Base-by-base conservation (phyloP, 2,888 invertebrate species). In the Ormyrus rosae region DNA sequence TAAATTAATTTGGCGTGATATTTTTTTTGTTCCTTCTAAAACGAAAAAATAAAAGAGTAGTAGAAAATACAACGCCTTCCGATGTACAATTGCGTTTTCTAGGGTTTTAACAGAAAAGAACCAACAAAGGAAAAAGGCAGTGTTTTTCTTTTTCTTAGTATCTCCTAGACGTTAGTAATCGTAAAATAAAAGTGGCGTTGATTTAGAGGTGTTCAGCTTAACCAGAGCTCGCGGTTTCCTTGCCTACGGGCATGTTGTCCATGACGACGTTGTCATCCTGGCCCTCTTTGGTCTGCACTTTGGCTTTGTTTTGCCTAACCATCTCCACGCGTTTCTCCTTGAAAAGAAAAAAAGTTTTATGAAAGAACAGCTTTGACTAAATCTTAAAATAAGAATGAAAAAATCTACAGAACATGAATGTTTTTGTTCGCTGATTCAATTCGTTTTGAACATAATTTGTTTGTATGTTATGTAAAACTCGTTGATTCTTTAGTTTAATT, bases 251-350 rank as follows among this genome's bases (percentile, higher is more conserved):
- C 84, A 88, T 85, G 76, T 90, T 86, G 69, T 88, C 87, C 58
- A 87, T 87, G 19, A 84, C 34, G 34, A 34, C 85, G 81, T 88
- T 87, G 53, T 82, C 92, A 90, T 92, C 92, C 82, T 92, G 92
- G 86, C 94, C 93, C 0, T 73, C 85, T 76, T 81, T 78, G 76
- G 63, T 82, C 71, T 74, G 80, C 34, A 69, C 78, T 81, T 82
- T 78, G 77, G 94, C 95, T 92, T 97, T 97, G 92, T 97, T 98
- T 93, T 96, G 96, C 88, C 97, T 96, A 86, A 98, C 97, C 87
- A 96, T 91, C 91, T 97, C 97, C 71, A 97, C 97, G 90, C 96
- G 96, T 88, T 96, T 95, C 92, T 97, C 97, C 98, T 98, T 92
- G 72, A 90, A 89, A 11, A 55, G 19, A 51, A 64, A 55, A 55